Evolutionary conservation across 53 echinoderm and acorn worm genomes (phyloP), one percentile per base, ranked within the genome.

Genomic region (Zoroaster sp.): DNA sequence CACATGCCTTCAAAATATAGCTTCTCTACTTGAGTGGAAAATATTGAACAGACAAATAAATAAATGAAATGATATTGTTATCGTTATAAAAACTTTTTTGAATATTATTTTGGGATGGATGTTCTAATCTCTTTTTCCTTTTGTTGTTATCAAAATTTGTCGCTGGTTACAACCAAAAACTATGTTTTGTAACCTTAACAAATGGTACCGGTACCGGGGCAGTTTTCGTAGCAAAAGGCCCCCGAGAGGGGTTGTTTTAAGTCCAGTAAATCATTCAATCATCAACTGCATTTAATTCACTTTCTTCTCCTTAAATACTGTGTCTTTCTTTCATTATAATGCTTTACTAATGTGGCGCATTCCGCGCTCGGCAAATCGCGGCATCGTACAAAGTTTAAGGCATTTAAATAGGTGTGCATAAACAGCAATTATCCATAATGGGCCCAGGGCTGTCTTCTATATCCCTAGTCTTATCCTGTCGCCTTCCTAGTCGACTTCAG

Each of bases 181-280:
- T n/a, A n/a, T n/a, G n/a, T n/a, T n/a, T n/a, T n/a, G n/a, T n/a
- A n/a, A n/a, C n/a, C n/a, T n/a, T n/a, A n/a, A n/a, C n/a, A n/a
- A n/a, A n/a, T n/a, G n/a, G n/a, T n/a, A n/a, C n/a, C n/a, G n/a
- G n/a, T n/a, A n/a, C n/a, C 4, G 63, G n/a, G 40, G 15, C 36
- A 31, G 55, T 38, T 79, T 23, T 21, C 23, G 17, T n/a, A 20
- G 39, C 20, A 36, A 79, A 79, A 55, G 10, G n/a, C 63, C 63
- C 79, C 55, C 79, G 38, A 30, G 79, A 63, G 59, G 33, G 45
- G 54, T 53, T 79, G 53, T 37, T 79, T 63, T 39, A 54, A 59
- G 31, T 44, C 15, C 68, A 43, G 42, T 82, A 44, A 82, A 30
- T 12, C 66, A 28, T 40, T 82, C 82, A 30, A 25, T 82, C 82